These are phyloP conservation scores for Aurelia sp. DNA, from an alignment of 30 jellyfish, hydroid and myxozoan genomes.

Conservation along the genomic window DNA sequence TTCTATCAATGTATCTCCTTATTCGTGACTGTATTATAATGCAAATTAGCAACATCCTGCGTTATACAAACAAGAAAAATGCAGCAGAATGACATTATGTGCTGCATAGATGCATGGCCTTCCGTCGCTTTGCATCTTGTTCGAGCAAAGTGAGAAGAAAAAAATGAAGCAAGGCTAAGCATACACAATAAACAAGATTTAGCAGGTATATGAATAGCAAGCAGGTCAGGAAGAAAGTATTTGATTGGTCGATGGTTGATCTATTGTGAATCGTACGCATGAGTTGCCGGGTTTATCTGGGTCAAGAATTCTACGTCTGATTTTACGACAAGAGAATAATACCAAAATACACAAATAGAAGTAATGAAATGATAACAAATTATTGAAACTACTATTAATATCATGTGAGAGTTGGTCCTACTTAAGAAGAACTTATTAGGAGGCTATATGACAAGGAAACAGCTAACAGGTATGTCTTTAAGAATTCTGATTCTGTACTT, in stretches of 20 bases:
- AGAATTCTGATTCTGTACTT: background rate
- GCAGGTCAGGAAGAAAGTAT: slow-evolving; percentile 39
- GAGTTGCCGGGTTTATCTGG: slow-evolving; percentile 16
- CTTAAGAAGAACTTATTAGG: too few species aligned
- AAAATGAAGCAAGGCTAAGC: background rate
- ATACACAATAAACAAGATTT: background rate
- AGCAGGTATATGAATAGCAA: slow-evolving; percentile 44
- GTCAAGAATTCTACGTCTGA: slow-evolving; percentile 54
- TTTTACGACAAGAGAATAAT: background rate
- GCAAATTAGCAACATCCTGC: too few species aligned
- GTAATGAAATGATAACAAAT: slow-evolving; percentile 5
- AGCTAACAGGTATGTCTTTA: slow-evolving; percentile 11
- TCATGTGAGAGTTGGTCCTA: too few species aligned
- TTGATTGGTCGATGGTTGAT: slow-evolving; percentile 47
- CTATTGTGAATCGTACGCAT: slow-evolving; percentile 49
- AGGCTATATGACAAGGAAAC: background rate
- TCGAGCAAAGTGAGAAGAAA: background rate
- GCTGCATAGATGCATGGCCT: too few species aligned
- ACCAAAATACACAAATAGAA: slow-evolving; percentile 16
- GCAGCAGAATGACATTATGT: too few species aligned
- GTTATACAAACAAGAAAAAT: too few species aligned
- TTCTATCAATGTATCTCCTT: too few species aligned
- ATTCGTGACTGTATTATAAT: too few species aligned
- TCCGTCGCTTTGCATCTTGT: too few species aligned
- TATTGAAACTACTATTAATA: too few species aligned